Evolutionary conservation across 2,888 invertebrate genomes (phyloP), one percentile per base, ranked within the genome.

Genomic region (Ochropacha duplaris): DNA sequence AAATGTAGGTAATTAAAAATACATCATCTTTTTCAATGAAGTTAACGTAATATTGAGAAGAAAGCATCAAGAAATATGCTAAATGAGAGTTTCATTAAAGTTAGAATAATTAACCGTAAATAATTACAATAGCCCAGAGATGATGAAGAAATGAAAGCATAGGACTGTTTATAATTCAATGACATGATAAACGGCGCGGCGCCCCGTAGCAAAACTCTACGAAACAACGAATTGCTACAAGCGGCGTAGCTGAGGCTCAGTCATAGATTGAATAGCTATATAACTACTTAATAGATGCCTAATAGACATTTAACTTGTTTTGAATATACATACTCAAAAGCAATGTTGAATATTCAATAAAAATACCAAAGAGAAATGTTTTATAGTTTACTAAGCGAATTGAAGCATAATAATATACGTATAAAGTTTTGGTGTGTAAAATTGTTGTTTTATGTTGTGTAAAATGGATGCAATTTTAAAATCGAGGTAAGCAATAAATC

Each of bases 401-500:
- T 3, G 34, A 36, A 14, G 4, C n/a, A 36, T 14, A 36, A 36
- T 36, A 36, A 34, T 34, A n/a, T 16, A 39, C 16, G 9, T 44
- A 31, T 44, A 44, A 44, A 9, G 44, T 44, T 44, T 44, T 19
- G 44, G 19, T 44, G 44, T 44, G 19, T 9, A 6, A 44, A 34
- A 19, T 2, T 44, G 9, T 19, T 44, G 14, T 19, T 9, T 44
- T 28, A 28, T 19, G 16, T 11, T n/a, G 11, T 16, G 3, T 16
- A 26, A 31, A 31, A n/a, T 19, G 12, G 22, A 31, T 4, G 22
- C 11, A 34, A 12, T n/a, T 19, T 52, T 22, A 51, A 16, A 74
- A 72, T 75, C 39, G 16, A 82, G 77, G 65, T 61, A 65, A 81
- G 79, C 78, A 79, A 81, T 79, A 77, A 76, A 85, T 83, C 79